phyloP scores from a whole-genome alignment of 92 coral and sea anemone species.

The Ricordea florida region DNA sequence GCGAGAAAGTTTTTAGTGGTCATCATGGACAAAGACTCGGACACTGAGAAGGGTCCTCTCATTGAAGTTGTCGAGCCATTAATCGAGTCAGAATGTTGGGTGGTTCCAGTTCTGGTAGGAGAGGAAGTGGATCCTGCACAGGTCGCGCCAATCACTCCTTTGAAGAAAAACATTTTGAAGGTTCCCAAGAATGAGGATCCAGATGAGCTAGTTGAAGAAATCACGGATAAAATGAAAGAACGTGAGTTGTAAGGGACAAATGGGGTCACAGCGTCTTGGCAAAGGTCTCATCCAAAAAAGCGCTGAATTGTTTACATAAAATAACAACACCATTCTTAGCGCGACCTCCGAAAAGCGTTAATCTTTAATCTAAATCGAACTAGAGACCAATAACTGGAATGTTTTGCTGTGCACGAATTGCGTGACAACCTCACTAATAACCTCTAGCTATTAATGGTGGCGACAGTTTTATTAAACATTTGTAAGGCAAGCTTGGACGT shows the following conservation, averaged over 20 bases:
- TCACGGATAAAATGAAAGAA: conserved; percentile 33
- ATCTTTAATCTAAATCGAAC: no score
- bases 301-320: no score
- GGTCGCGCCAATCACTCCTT: conserved; percentile 17
- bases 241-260: neutral
- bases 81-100: conserved; percentile 17
- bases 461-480: no score
- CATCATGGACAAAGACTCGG: conserved; percentile 61
- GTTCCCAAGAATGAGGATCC: conserved; percentile 23
- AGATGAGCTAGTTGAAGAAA: conserved; percentile 9
- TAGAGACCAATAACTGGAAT: no score
- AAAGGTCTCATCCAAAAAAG: neutral
- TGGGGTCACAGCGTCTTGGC: neutral
- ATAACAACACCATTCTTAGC: no score
- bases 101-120: conserved; percentile 73
- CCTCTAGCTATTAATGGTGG: no score
- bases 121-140: conserved; percentile 51
- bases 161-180: conserved; percentile 17
- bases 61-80: conserved; percentile 32
- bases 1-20: conserved; percentile 69
- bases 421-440: no score
- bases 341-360: no score
- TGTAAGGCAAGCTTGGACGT: no score
- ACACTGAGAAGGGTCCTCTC: neutral
- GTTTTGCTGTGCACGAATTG: no score